Conservation (phyloP, 2,888 invertebrate genomes). For the Adineta ricciae region DNA sequence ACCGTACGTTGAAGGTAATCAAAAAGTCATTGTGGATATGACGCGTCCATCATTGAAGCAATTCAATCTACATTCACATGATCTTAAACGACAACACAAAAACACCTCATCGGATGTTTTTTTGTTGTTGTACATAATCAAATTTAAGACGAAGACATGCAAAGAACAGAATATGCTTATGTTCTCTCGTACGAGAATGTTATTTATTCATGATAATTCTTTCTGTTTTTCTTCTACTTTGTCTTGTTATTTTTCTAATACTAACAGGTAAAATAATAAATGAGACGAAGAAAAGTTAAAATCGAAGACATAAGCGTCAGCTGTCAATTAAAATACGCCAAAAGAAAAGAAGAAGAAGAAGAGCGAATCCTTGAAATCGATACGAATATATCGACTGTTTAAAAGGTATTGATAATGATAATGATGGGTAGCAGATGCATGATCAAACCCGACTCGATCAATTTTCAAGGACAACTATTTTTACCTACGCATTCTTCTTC, state of each 20-base stretch:
- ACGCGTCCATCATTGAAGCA: constrained; percentile 2
- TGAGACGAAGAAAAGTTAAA: not conserved
- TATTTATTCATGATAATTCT: constrained; percentile 1
- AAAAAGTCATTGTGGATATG: not conserved
- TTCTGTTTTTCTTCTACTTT: not conserved
- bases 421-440: constrained; percentile 5
- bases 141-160: not conserved
- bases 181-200: not conserved
- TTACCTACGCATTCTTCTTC: not conserved
- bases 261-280: not conserved
- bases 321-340: not conserved
- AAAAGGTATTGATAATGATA: not conserved
- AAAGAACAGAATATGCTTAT: not conserved
- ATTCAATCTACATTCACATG: not conserved
- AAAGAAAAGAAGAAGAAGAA: not conserved
- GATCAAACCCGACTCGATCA: not conserved
- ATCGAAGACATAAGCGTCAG: not conserved
- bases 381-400: not conserved
- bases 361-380: not conserved
- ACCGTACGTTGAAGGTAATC: not conserved
- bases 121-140: not conserved
- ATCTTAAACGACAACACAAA: not conserved
- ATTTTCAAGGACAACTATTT: not conserved
- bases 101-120: not conserved
- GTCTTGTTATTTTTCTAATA: not conserved